Base-by-base conservation (phyloP, 2,113 vertebrate species). In the Terrapene triunguis region DNA sequence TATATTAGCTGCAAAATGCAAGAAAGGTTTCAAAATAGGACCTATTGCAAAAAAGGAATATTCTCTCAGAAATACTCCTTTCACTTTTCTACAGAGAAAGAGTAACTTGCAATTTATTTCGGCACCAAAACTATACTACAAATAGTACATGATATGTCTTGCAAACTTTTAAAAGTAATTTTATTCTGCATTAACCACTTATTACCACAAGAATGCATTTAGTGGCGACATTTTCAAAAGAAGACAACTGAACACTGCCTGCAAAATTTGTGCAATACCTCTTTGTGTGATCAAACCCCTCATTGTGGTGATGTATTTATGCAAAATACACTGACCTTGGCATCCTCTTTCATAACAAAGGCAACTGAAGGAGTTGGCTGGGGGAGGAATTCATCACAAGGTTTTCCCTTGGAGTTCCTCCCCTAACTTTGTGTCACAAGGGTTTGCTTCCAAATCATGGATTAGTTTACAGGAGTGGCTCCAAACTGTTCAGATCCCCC, bases 1-100 rank as follows among this genome's bases (percentile, higher is more conserved):
- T 69, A 38, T 35, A 42, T 14, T 89, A 24, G 29, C 19, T 69
- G 74, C 69, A 72, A 92, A 76, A 42, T 24, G 5, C 24, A 62
- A 89, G 47, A 21, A 95, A 87, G 57, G 47, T 42, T 51, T 95
- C 47, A 82, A 79, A 10, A 51, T 87, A 76, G 6, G 14, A 81
- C 76, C 80, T 65, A 11, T 81, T 2, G 27, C 19, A 51, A 4
- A 80, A 72, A 65, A 89, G 80, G 62, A 69, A n/a, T n/a, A 69
- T n/a, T n/a, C 62, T 69, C 32, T 69, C 35, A n/a, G 62, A 69
- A 69, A 69, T 21, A n/a, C 29, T n/a, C 32, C 62, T 69, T 69
- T 65, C 62, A 65, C 32, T 65, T 65, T 65, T n/a, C 35, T 19
- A n/a, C 35, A 69, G 62, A 69, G 35, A 69, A 69, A 65, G 62